phyloP scores from a whole-genome alignment of 1,140 invertebrate species.

The Arion vulgaris region DNA sequence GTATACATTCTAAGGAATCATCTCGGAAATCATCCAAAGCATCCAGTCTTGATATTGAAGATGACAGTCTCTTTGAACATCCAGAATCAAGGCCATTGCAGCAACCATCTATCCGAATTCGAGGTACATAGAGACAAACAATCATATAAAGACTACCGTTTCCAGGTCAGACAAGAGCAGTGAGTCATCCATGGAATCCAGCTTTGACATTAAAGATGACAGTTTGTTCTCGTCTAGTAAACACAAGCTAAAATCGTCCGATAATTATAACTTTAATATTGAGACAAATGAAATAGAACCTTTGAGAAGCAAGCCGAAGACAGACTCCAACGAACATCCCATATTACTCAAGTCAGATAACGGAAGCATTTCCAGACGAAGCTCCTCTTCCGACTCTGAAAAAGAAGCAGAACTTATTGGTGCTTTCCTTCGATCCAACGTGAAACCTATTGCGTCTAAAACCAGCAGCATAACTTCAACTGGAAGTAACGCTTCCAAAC shows the following conservation, averaged over 20 bases:
- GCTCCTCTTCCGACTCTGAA: background rate
- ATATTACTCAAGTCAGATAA: background rate
- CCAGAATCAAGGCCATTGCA: background rate
- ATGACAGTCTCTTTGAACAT: background rate
- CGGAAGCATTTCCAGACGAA: background rate
- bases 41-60: constrained; percentile 1
- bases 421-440: background rate
- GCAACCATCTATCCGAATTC: background rate
- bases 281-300: background rate
- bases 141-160: background rate
- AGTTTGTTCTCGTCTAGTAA: background rate
- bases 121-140: background rate
- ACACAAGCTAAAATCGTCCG: background rate
- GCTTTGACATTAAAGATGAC: background rate
- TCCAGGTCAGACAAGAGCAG: background rate
- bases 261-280: background rate
- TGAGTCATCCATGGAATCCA: background rate
- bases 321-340: background rate
- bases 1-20: background rate
- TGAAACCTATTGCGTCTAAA: background rate
- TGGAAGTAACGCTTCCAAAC: background rate
- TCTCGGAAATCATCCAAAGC: background rate
- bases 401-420: background rate
- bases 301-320: background rate
- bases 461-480: background rate